Conservation (phyloP, 2,113 vertebrate genomes). For the Poeciliopsis retropinna region DNA sequence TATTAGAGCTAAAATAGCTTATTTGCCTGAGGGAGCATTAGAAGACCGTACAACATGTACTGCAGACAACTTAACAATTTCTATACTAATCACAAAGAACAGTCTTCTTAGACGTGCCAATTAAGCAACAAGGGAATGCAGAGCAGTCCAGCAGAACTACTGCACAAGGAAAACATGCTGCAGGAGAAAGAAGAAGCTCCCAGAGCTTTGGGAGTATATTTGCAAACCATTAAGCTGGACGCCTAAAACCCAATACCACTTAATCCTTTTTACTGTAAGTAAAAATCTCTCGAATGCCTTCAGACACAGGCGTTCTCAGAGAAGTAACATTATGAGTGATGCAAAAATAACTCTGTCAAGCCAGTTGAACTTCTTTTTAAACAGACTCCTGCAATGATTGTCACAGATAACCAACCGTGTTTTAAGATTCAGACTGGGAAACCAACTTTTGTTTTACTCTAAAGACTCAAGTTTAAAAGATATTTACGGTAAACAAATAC, state of each 20-base stretch:
- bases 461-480: background rate
- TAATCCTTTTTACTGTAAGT: conserved; percentile 45
- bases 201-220: conserved; percentile 26
- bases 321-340: conserved; percentile 28
- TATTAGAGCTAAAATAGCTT: conserved; percentile 53
- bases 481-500: too few relatives aligned
- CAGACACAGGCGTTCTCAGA: conserved; percentile 31
- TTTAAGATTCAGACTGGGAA: background rate
- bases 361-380: conserved; percentile 20
- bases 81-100: conserved; percentile 27
- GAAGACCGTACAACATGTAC: conserved; percentile 16
- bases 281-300: conserved; percentile 28
- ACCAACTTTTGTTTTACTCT: background rate
- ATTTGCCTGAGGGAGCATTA: conserved; percentile 30
- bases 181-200: conserved; percentile 28
- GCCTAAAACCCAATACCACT: conserved; percentile 41
- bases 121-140: conserved; percentile 37
- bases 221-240: conserved; percentile 45
- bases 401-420: background rate
- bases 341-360: conserved; percentile 39
- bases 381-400: background rate
- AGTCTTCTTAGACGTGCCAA: conserved; percentile 41
- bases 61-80: conserved; percentile 23
- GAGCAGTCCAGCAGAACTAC: conserved; percentile 30
- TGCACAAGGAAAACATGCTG: conserved; percentile 16